phyloP scores from a whole-genome alignment of 1,140 invertebrate genomes.

The Lasaia peninsularis region DNA sequence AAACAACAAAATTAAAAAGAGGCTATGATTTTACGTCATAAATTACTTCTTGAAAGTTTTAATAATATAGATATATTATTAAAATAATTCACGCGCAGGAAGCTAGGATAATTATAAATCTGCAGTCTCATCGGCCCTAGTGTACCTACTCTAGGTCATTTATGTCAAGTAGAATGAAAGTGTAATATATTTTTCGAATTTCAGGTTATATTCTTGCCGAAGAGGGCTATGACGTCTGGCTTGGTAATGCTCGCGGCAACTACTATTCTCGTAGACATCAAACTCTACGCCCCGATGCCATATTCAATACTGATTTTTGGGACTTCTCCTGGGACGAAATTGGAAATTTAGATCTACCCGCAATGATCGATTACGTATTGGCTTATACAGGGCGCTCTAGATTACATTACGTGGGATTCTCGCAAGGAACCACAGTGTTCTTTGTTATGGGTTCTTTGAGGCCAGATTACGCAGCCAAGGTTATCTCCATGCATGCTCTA shows the following conservation, averaged over 20 bases:
- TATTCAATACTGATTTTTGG: conserved; percentile 82
- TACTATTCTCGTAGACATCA: conserved; percentile 80
- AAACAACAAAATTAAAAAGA: too few relatives aligned
- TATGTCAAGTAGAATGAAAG: too few relatives aligned
- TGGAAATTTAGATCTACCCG: conserved; percentile 85
- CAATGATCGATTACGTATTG: conserved; percentile 85
- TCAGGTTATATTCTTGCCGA: conserved; percentile 83
- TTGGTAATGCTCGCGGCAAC: conserved; percentile 84
- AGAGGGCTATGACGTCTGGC: conserved; percentile 87
- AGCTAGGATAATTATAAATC: too few relatives aligned
- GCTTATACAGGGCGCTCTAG: conserved; percentile 77
- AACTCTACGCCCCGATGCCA: conserved; percentile 75
- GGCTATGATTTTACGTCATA: too few relatives aligned
- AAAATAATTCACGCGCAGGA: too few relatives aligned
- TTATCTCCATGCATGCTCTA: conserved; percentile 81
- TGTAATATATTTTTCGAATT: conserved; percentile 23
- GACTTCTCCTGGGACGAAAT: conserved; percentile 90
- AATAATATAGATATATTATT: too few relatives aligned
- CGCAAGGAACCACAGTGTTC: conserved; percentile 83
- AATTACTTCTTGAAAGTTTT: too few relatives aligned
- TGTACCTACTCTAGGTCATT: too few relatives aligned
- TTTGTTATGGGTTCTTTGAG: conserved; percentile 79
- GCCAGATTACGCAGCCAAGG: conserved; percentile 83
- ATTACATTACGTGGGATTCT: conserved; percentile 84
- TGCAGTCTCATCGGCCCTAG: too few relatives aligned